Percentiles rank a stretch among this genome's conserved stretches.
These are phyloP conservation scores for Zaprionus inermis DNA, from an alignment of 1,140 invertebrate genomes.

Conservation along the genomic window DNA sequence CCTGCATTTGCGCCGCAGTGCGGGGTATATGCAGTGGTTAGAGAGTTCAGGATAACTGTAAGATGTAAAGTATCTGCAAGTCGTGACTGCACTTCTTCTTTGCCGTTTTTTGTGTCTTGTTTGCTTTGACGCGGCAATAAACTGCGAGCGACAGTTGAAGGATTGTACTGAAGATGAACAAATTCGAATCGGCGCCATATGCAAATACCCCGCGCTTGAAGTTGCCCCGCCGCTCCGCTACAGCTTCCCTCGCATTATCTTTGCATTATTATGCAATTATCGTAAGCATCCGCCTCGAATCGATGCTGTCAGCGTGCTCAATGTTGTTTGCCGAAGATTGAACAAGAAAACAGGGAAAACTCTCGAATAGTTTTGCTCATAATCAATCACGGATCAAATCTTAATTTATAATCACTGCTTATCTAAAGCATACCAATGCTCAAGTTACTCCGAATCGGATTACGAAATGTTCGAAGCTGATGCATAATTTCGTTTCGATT, in stretches of 20 bases:
- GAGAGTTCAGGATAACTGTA: no score
- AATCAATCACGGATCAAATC: background rate
- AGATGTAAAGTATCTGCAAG: background rate
- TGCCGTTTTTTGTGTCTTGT: background rate
- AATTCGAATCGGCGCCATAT: conserved; percentile 3
- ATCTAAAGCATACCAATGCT: background rate
- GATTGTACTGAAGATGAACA: conserved; percentile 1
- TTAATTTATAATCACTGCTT: background rate
- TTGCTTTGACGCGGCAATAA: conserved; percentile 1
- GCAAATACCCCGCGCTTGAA: background rate
- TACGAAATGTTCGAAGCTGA: background rate
- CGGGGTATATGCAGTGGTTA: background rate
- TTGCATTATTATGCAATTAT: conserved; percentile 2
- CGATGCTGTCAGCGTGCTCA: background rate
- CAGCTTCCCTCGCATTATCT: background rate
- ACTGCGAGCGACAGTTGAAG: background rate
- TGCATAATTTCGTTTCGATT: background rate
- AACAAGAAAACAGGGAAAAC: background rate
- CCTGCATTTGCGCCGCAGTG: background rate
- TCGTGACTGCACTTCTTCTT: background rate
- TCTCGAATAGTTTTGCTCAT: background rate
- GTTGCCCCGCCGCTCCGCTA: background rate
- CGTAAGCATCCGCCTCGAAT: background rate
- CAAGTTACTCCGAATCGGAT: background rate
- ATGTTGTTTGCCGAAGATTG: background rate